Conservation (phyloP, 2,888 invertebrate genomes). For the Chrysotoxum bicinctum region DNA sequence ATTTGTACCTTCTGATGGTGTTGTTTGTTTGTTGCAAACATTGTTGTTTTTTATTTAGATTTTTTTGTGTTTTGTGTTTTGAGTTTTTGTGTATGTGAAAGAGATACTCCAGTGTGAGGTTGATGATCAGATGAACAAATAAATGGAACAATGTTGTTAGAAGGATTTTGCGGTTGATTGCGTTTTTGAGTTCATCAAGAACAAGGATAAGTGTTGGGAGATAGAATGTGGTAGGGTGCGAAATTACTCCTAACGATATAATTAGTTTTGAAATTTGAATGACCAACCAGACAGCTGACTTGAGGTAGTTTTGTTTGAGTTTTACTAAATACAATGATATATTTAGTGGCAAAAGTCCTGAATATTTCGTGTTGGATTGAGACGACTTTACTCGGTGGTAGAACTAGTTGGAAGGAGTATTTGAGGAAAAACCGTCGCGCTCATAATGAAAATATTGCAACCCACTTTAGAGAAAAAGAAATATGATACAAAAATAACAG, state of each 20-base stretch:
- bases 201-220: not conserved
- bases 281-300: conserved; percentile 3
- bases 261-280: conserved; percentile 17
- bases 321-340: too few relatives aligned
- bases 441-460: too few relatives aligned
- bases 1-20: conserved; percentile 10
- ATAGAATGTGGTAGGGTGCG: not conserved
- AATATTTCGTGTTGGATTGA: too few relatives aligned
- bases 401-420: too few relatives aligned
- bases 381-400: too few relatives aligned
- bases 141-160: conserved; percentile 48
- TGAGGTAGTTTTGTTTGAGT: too few relatives aligned
- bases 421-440: too few relatives aligned
- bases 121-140: conserved; percentile 63
- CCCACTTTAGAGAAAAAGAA: too few relatives aligned
- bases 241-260: conserved; percentile 45
- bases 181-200: conserved; percentile 58
- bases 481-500: too few relatives aligned
- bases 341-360: too few relatives aligned
- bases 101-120: conserved; percentile 4
- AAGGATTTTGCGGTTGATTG: conserved; percentile 73
- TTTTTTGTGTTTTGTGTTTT: conserved; percentile 23
- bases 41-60: conserved; percentile 27
- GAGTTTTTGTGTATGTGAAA: conserved; percentile 22
- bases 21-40: conserved; percentile 35